Evolutionary conservation across 2,888 invertebrate species (phyloP).

Genomic region (Stenoptilia bipunctidactyla): DNA sequence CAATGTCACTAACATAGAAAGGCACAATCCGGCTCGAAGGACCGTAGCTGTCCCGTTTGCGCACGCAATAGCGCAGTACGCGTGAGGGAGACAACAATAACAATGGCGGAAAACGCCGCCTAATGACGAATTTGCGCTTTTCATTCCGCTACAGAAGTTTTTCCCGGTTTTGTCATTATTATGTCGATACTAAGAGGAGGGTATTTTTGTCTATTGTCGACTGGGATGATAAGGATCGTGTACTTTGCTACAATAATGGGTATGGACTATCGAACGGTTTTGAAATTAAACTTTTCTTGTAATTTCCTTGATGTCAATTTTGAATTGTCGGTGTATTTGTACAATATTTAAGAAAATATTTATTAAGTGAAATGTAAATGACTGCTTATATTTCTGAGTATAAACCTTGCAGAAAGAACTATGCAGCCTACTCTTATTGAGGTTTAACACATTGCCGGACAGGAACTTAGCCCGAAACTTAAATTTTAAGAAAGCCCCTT

Average conservation of each 20-base stretch:
- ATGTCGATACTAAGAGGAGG: constrained; percentile 62
- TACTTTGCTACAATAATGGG: constrained; percentile 37
- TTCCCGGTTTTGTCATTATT: constrained; percentile 68
- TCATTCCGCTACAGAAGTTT: constrained; percentile 71
- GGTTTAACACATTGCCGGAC: no score
- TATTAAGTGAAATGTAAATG: no score
- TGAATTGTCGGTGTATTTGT: background rate
- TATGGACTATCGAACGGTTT: constrained; percentile 16
- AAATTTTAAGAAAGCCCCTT: no score
- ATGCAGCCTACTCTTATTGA: no score
- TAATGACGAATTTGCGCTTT: constrained; percentile 73
- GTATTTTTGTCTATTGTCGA: constrained; percentile 50
- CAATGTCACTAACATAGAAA: constrained; percentile 71
- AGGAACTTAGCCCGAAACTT: no score
- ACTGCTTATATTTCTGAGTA: no score
- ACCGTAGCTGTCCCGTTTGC: constrained; percentile 50
- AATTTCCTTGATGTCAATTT: constrained; percentile 16
- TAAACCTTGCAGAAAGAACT: no score
- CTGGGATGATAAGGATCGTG: constrained; percentile 53
- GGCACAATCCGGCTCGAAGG: constrained; percentile 68
- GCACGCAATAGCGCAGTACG: constrained; percentile 19
- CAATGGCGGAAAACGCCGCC: constrained; percentile 68
- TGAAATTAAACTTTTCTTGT: constrained; percentile 19
- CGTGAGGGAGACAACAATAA: constrained; percentile 39
- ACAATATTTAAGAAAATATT: background rate